Conservation (phyloP, 2,888 invertebrate species). For the Unio delphinus region DNA sequence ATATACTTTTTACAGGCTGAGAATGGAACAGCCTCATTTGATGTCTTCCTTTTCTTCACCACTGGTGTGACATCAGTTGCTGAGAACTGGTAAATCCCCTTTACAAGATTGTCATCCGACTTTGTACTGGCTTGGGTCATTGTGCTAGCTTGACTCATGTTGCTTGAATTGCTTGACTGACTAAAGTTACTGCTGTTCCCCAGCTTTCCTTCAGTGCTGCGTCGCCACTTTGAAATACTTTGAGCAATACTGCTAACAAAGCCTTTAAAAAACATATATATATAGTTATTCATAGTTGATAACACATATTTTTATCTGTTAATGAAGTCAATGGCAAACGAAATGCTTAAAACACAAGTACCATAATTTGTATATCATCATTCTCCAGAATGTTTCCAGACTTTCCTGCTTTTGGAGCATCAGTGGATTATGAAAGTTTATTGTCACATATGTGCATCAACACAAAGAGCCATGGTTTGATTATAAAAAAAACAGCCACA, state of each 20-base stretch:
- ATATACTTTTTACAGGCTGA: conserved; percentile 64
- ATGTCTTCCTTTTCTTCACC: conserved; percentile 53
- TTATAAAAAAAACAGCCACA: too few relatives aligned
- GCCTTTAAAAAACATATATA: conserved; percentile 39
- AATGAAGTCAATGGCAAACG: too few relatives aligned
- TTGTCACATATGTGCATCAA: too few relatives aligned
- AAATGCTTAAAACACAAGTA: too few relatives aligned
- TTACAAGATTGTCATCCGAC: background rate
- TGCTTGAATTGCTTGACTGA: conserved; percentile 36
- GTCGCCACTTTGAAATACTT: conserved; percentile 64
- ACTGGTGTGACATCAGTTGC: conserved; percentile 51
- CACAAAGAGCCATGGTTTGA: too few relatives aligned
- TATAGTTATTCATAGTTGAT: too few relatives aligned
- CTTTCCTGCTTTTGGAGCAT: too few relatives aligned
- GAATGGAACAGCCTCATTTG: conserved; percentile 53
- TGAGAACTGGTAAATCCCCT: conserved; percentile 16
- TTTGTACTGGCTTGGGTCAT: background rate
- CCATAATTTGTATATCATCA: too few relatives aligned
- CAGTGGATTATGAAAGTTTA: too few relatives aligned
- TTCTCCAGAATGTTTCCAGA: too few relatives aligned
- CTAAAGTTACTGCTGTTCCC: conserved; percentile 40
- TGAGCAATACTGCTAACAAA: conserved; percentile 64
- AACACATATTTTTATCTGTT: too few relatives aligned
- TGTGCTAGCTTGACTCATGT: conserved; percentile 25
- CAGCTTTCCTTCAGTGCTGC: conserved; percentile 54